These are phyloP conservation scores for Bombus confusus DNA, from an alignment of 1,140 invertebrate genomes.

Conservation along the genomic window DNA sequence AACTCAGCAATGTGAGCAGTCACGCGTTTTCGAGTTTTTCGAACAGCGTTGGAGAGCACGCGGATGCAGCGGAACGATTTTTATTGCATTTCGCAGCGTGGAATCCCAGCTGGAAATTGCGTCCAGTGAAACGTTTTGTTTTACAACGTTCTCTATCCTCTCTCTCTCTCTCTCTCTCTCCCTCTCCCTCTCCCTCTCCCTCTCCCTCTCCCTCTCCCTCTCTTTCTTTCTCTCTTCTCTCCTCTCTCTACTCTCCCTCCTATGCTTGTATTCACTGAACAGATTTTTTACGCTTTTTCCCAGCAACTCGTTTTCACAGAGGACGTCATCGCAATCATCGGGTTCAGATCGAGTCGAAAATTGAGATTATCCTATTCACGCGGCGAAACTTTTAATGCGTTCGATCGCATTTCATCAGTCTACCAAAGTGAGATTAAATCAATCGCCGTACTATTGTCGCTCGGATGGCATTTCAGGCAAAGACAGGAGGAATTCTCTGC, in stretches of 20 bases:
- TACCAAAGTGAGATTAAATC: constrained; percentile 45
- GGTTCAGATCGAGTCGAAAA: constrained; percentile 60
- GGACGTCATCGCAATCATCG: constrained; percentile 52
- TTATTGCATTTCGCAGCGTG: constrained; percentile 68
- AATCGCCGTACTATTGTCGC: constrained; percentile 1
- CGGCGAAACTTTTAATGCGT: constrained; percentile 61
- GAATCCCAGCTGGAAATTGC: constrained; percentile 65
- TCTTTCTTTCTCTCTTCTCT: too few species aligned
- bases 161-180: neutral
- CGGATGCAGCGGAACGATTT: constrained; percentile 67
- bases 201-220: neutral
- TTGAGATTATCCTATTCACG: constrained; percentile 60
- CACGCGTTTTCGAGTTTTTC: constrained; percentile 64
- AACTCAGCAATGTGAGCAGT: constrained; percentile 47
- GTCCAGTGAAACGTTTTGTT: constrained; percentile 67
- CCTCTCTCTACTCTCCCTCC: neutral
- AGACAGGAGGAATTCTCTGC: neutral
- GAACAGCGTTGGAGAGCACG: constrained; percentile 44
- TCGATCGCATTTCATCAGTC: constrained; percentile 49
- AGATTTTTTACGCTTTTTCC: constrained; percentile 48
- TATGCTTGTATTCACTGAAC: constrained; percentile 27
- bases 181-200: neutral
- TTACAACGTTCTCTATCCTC: constrained; percentile 55
- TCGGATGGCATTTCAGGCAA: neutral
- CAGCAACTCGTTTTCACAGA: constrained; percentile 34